These are phyloP conservation scores for Cyphomyrus plagiostoma DNA, from an alignment of 2,113 vertebrate species.

Conservation along the genomic window DNA sequence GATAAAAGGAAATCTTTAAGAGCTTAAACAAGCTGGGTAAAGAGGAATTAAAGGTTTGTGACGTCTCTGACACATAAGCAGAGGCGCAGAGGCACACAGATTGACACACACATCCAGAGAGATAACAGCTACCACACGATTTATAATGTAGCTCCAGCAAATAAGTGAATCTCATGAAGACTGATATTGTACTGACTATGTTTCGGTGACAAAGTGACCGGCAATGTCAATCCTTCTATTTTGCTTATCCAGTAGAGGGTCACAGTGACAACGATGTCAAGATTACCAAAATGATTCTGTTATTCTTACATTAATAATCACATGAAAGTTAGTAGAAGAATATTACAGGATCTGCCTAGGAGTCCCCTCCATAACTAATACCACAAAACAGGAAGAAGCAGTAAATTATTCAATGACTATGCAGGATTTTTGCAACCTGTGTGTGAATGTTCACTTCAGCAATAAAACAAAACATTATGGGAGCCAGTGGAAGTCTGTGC, in stretches of 20 bases:
- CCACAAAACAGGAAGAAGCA: not conserved
- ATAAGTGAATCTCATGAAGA: not conserved
- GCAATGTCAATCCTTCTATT: not conserved
- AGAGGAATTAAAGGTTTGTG: constrained; percentile 16
- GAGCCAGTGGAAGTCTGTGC: not conserved
- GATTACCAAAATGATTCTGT: not conserved
- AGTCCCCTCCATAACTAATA: not conserved
- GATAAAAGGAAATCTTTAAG: constrained; percentile 29
- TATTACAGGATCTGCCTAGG: not conserved
- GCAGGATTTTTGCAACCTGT: not conserved
- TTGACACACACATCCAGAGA: not conserved
- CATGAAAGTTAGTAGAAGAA: not conserved
- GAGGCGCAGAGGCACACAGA: not conserved
- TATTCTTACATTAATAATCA: not conserved
- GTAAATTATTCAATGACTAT: constrained; percentile 7
- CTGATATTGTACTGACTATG: not conserved
- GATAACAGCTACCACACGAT: not conserved
- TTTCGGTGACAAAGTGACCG: not conserved
- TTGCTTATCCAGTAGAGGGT: not conserved
- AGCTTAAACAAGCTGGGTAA: constrained; percentile 17
- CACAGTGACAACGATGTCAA: not conserved
- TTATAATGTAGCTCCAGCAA: not conserved
- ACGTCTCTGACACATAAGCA: not conserved
- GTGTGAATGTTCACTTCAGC: not conserved
- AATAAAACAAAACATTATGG: not conserved